Conservation (phyloP, 2,113 vertebrate species). For the Rynchops niger region DNA sequence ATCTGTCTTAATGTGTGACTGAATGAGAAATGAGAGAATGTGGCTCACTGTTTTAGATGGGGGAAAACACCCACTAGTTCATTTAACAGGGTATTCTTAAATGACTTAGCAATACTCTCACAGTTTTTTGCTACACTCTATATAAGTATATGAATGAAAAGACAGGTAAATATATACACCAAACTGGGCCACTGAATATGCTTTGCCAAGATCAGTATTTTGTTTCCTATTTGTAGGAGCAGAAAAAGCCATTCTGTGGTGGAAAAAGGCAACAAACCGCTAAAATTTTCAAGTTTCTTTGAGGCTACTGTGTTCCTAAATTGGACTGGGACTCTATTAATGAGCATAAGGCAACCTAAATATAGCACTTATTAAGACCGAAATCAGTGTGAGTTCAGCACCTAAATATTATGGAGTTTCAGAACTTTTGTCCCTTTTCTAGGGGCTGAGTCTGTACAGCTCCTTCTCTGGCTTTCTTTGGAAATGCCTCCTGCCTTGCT, state of each 20-base stretch:
- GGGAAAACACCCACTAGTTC: neutral
- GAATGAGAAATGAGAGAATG: conserved; percentile 18
- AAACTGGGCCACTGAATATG: accelerated
- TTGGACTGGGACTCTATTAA: neutral
- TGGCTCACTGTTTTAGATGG: neutral
- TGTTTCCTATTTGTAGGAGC: neutral
- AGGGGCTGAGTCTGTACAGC: neutral
- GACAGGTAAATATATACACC: neutral
- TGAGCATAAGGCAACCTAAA: neutral
- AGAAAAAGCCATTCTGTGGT: neutral
- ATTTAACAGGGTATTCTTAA: neutral
- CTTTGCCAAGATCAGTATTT: neutral
- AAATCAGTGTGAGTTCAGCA: neutral
- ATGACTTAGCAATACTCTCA: neutral
- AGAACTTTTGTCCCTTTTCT: neutral
- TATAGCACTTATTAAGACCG: neutral
- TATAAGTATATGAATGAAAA: neutral
- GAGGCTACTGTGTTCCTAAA: neutral
- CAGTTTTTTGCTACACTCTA: neutral
- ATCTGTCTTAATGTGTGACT: conserved; percentile 36
- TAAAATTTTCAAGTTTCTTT: neutral
- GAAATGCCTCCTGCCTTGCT: neutral
- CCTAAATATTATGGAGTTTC: neutral
- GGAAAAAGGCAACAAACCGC: neutral
- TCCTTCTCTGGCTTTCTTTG: neutral